Evolutionary conservation across 1,140 invertebrate genomes (phyloP), one percentile per base, ranked within the genome.

Genomic region (Adelges cooleyi): DNA sequence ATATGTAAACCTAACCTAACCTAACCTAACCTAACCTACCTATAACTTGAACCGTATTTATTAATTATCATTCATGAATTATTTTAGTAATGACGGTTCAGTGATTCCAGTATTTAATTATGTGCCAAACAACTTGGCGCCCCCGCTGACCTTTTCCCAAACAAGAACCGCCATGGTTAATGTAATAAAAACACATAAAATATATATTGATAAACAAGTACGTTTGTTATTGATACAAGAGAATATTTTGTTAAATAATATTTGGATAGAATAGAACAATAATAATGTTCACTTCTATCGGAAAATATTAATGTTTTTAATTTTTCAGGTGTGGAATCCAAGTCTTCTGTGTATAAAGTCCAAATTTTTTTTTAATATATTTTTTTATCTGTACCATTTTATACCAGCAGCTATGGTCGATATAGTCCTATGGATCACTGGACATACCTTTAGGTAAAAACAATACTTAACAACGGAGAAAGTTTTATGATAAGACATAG

Each of bases 81-180:
- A n/a, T n/a, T n/a, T n/a, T n/a, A n/a, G n/a, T n/a, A n/a, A n/a
- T n/a, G n/a, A n/a, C n/a, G n/a, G n/a, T n/a, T n/a, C n/a, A n/a
- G n/a, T n/a, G 20, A 56, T 56, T 17, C 53, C 53, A 25, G 38
- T 56, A 17, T 56, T 56, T 25, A 56, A 56, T 56, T 17, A 42
- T 20, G 53, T 56, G 6, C 18, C 38, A 6, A 25, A 17, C 13
- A n/a, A 42, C 13, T 29, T 25, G 15, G 22, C 22, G 27, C 53
- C 81, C 53, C 15, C 0, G 5, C 11, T 42, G 3, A 56, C 38
- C 9, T 56, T 17, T 3, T 9, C 15, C 1, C 2, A 42, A 2
- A 1, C 10, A 11, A 0, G 17, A n/a, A 17, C 40, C 0, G 10
- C 11, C 10, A 17, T 56, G 3, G 0, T 56, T 2, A 11, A 42